These are phyloP conservation scores for Ploceus nigricollis DNA, from an alignment of 2,113 vertebrate species.

Conservation along the genomic window DNA sequence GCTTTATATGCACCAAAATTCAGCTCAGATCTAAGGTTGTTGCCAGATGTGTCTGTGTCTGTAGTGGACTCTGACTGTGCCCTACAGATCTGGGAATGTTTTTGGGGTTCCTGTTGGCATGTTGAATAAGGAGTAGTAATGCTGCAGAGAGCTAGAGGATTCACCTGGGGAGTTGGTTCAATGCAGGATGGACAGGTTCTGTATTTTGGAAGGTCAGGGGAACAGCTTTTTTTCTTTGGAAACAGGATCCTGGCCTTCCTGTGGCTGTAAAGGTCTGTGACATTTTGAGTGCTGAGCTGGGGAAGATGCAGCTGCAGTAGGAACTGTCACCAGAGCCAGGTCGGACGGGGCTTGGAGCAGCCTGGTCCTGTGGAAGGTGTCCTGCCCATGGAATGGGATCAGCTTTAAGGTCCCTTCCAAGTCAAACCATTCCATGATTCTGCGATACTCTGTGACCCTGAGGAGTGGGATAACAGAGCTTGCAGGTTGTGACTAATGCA, in stretches of 20 bases:
- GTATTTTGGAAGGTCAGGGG: neutral
- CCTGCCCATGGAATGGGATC: neutral
- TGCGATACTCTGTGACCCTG: accelerated
- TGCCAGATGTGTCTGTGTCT: neutral
- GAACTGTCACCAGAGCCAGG: neutral
- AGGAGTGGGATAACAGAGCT: neutral
- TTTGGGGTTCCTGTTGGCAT: neutral
- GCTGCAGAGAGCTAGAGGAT: neutral
- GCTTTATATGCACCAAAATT: neutral
- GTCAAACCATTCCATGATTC: neutral
- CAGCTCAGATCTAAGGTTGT: accelerated
- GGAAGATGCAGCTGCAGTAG: neutral
- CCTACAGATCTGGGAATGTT: neutral
- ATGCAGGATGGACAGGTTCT: neutral
- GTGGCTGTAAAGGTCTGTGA: neutral
- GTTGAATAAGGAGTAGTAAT: neutral
- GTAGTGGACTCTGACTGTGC: accelerated
- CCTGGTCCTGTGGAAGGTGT: neutral
- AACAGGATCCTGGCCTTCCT: neutral
- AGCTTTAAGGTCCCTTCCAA: neutral
- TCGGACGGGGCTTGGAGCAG: accelerated
- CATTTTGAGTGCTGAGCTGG: neutral
- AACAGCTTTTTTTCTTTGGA: neutral
- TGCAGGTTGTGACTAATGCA: neutral
- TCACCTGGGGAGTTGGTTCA: neutral